Percentiles rank a stretch among this genome's conserved stretches.
Evolutionary conservation across 1,140 invertebrate genomes (phyloP).

Genomic region (Parapsyche elsis): DNA sequence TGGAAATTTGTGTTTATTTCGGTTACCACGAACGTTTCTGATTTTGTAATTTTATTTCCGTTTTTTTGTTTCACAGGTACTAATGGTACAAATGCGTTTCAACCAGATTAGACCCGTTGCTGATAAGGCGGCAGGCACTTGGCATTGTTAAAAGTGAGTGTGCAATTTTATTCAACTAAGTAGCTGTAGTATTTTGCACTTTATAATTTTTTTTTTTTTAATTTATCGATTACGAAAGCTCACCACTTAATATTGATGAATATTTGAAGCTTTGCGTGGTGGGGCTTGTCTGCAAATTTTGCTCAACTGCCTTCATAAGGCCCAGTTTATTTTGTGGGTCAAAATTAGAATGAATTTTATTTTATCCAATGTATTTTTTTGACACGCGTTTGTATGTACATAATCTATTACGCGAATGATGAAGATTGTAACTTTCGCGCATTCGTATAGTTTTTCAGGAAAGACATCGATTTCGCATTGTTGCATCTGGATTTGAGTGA

Average conservation of each 20-base stretch:
- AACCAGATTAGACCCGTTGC: not conserved
- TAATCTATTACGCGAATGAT: too few relatives aligned
- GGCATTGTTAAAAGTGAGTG: conserved; percentile 17
- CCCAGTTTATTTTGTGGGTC: too few relatives aligned
- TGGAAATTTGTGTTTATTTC: not conserved
- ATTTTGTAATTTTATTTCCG: not conserved
- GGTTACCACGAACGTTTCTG: not conserved
- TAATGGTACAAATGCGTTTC: conserved; percentile 8
- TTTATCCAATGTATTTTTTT: too few relatives aligned
- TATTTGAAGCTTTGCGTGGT: too few relatives aligned
- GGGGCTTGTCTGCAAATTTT: not conserved
- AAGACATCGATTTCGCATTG: not conserved
- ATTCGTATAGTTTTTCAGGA: too few relatives aligned
- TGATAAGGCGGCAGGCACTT: conserved; percentile 5
- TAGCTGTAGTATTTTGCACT: not conserved
- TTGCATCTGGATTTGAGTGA: not conserved
- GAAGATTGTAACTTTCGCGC: too few relatives aligned
- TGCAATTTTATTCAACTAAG: not conserved
- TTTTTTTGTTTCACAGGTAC: not conserved
- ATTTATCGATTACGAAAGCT: not conserved
- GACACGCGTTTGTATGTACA: too few relatives aligned
- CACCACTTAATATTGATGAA: not conserved
- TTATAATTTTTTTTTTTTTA: not conserved
- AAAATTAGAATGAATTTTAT: too few relatives aligned
- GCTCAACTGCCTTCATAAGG: too few relatives aligned